Conservation (phyloP, 2,888 invertebrate species). For the Drosophila greeni region DNA sequence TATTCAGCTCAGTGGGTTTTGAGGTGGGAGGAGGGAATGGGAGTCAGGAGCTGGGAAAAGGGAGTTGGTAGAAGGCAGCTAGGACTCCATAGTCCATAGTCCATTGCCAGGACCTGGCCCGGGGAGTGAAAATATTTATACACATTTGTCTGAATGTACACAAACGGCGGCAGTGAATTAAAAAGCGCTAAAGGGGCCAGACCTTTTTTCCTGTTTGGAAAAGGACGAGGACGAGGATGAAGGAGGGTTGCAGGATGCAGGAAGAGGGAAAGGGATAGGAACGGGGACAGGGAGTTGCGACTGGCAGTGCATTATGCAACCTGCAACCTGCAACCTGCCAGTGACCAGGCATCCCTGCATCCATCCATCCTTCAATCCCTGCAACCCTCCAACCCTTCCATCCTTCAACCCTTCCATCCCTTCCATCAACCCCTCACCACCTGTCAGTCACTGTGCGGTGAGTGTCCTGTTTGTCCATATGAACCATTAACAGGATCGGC, state of each 20-base stretch:
- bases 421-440: too few relatives aligned
- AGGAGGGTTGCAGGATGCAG: too few relatives aligned
- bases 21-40: too few relatives aligned
- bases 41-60: too few relatives aligned
- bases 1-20: slow-evolving; percentile 35
- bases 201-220: slow-evolving; percentile 27
- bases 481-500: slow-evolving; percentile 56
- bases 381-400: too few relatives aligned
- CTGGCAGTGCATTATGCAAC: slow-evolving; percentile 15
- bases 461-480: slow-evolving; percentile 29
- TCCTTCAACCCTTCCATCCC: background rate
- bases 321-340: slow-evolving; percentile 4
- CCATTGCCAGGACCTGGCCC: background rate
- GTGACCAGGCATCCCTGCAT: slow-evolving; percentile 3
- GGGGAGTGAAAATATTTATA: slow-evolving; percentile 57
- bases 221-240: too few relatives aligned
- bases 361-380: background rate
- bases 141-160: slow-evolving; percentile 26
- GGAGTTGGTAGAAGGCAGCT: too few relatives aligned
- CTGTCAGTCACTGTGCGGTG: slow-evolving; percentile 8
- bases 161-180: slow-evolving; percentile 52
- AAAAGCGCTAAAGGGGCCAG: slow-evolving; percentile 53
- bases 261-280: too few relatives aligned
- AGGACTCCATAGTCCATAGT: background rate
- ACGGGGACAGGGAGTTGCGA: background rate